Conservation (phyloP, 2,113 vertebrate genomes). For the Nesoenas mayeri region DNA sequence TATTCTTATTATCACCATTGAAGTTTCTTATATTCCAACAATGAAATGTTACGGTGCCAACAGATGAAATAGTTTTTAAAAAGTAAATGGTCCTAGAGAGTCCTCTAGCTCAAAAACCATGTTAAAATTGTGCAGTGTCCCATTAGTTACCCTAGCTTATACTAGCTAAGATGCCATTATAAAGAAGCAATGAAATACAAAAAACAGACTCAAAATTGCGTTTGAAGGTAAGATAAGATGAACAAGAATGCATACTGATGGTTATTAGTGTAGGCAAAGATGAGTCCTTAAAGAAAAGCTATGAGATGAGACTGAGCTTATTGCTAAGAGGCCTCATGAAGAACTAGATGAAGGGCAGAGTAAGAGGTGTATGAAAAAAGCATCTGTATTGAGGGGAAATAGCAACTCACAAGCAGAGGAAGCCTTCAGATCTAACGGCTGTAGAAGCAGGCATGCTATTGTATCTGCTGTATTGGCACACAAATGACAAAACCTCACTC, state of each 20-base stretch:
- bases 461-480: not conserved
- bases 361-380: not conserved
- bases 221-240: not conserved
- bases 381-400: not conserved
- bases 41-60: not conserved
- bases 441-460: not conserved
- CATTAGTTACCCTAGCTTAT: not conserved
- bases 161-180: not conserved
- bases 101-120: not conserved
- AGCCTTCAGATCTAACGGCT: not conserved
- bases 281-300: not conserved
- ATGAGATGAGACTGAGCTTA: not conserved
- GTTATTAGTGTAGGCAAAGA: not conserved
- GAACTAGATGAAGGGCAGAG: not conserved
- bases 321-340: not conserved
- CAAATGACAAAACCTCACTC: not conserved
- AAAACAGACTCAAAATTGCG: not conserved
- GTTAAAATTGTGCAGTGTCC: not conserved
- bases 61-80: not conserved
- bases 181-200: not conserved
- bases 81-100: not conserved
- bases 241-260: not conserved
- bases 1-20: not conserved
- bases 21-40: not conserved
- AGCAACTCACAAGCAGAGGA: not conserved